A percentile compares a stretch with the other conserved stretches of the same genome.
phyloP scores from a whole-genome alignment of 2,797 vertebrate genomes.

The Anguilla pacifica region DNA sequence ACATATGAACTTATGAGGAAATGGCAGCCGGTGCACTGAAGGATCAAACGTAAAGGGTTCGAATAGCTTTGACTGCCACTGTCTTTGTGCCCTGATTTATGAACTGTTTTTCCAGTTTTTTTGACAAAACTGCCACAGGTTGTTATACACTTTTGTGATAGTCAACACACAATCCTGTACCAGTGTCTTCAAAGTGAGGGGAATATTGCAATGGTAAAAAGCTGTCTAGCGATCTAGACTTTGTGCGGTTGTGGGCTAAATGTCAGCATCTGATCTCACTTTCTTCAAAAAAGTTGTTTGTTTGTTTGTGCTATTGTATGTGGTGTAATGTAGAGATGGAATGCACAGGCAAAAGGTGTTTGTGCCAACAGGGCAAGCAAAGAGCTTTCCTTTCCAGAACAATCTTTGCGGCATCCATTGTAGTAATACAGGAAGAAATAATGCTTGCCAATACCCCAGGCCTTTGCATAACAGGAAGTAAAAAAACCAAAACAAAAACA shows the following conservation, averaged over 20 bases:
- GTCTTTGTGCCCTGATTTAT: not conserved
- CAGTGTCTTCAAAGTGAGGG: no score
- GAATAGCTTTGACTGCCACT: not conserved
- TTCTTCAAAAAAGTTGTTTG: conserved; percentile 24
- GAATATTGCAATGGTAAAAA: not conserved
- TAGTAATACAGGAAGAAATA: conserved; percentile 55
- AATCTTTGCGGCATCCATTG: conserved; percentile 58
- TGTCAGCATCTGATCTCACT: not conserved
- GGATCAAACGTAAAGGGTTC: not conserved
- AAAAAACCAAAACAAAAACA: no score
- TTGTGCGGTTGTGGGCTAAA: not conserved
- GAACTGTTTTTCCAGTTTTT: no score
- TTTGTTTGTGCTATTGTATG: conserved; percentile 47
- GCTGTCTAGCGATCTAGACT: not conserved
- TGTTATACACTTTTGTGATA: not conserved
- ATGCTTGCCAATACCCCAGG: conserved; percentile 21
- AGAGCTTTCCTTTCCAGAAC: conserved; percentile 54
- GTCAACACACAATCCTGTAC: no score
- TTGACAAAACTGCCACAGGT: not conserved
- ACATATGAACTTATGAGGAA: not conserved
- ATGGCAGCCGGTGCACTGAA: not conserved
- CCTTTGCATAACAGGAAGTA: not conserved
- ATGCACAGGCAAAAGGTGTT: conserved; percentile 61
- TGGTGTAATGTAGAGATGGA: conserved; percentile 41
- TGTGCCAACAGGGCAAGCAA: conserved; percentile 60